Base-by-base conservation (phyloP, 2,888 invertebrate genomes). In the Gastrophysa polygoni region DNA sequence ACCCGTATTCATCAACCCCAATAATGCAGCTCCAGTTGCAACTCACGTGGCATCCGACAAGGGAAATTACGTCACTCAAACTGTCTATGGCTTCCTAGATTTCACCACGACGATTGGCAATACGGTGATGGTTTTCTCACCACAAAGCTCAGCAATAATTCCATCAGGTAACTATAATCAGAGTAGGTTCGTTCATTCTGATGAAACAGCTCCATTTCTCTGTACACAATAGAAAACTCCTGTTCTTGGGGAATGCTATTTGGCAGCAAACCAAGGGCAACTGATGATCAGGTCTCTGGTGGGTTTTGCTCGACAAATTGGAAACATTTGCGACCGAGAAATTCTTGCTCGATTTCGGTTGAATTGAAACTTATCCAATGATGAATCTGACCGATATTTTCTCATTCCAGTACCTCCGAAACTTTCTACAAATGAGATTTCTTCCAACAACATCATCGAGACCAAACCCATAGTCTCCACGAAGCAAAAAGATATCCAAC, bases 61-160 rank as follows among this genome's bases (percentile, higher is more conserved):
- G 58, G 76, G 72, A 60, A 80, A 84, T 69, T 85, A 88, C 69
- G 84, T 91, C 67, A 96, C 95, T 17, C 95, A 95, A 82, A 96
- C 95, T 0, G 95, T 96, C 51, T 95, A 95, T 76, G 96, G 96
- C 57, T 96, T 96, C 82, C 83, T 95, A 71, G 95, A 96, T 82
- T 96, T 96, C 81, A 94, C 95, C 55, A 96, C 96, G 0, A 95
- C 95, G 2, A 94, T 96, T 75, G 95, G 94, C 66, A 93, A 95
- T 80, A 96, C 96, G 11, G 91, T 96, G 56, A 96, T 96, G 93
- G 91, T 96, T 32, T 96, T 96, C 81, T 95, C 95, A 0, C 96
- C 96, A 0, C 91, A 94, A 73, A 94, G 92, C 73, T 89, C 89
- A 20, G 88, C 89, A 43, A 59, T 58, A 38, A 49, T 61, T 4